phyloP scores from a whole-genome alignment of 2,797 vertebrate genomes.

The Simalia tracyae region DNA sequence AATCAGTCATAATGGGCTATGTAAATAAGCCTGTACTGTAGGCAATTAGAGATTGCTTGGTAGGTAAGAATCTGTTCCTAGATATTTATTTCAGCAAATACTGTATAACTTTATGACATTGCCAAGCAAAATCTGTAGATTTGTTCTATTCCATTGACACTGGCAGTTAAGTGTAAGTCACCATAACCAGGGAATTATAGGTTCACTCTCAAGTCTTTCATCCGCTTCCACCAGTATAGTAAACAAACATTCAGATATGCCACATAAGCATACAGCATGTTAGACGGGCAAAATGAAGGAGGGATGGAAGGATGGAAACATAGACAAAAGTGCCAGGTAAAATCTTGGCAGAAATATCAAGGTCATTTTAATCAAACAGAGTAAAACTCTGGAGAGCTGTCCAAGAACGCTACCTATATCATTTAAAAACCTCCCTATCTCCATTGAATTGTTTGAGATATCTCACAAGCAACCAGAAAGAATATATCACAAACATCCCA shows the following conservation, averaged over 20 bases:
- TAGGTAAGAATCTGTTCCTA: not conserved
- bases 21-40: not conserved
- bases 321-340: not conserved
- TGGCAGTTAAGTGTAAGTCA: not conserved
- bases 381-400: not conserved
- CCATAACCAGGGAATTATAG: not conserved
- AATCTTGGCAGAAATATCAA: not conserved
- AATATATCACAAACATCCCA: not conserved
- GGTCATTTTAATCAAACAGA: not conserved
- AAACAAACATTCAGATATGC: not conserved
- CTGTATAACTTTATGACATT: not conserved
- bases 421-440: not conserved
- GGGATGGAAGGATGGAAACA: not conserved
- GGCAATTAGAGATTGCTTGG: not conserved
- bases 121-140: not conserved
- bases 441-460: not conserved
- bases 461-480: not conserved
- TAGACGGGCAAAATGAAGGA: not conserved
- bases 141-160: not conserved
- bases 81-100: not conserved
- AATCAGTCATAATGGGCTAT: not conserved
- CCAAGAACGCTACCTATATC: not conserved
- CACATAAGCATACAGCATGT: not conserved
- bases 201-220: not conserved
- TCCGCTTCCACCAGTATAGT: not conserved